Conservation (phyloP, 2,113 vertebrate species). For the Chlorodrepanis virens region DNA sequence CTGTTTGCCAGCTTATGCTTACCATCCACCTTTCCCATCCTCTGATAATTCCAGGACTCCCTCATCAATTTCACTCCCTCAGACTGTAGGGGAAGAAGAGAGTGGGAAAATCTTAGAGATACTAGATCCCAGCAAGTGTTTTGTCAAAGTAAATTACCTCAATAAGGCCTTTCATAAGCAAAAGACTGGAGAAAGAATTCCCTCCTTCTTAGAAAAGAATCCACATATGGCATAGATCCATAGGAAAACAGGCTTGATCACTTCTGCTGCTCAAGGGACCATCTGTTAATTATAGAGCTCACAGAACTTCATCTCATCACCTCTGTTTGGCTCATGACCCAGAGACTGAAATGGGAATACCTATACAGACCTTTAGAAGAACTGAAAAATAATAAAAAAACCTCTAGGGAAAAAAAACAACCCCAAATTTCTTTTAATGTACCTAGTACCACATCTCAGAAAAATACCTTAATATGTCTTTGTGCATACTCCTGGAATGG, state of each 20-base stretch:
- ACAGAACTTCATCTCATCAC: not conserved
- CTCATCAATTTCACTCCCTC: not conserved
- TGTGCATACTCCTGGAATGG: not conserved
- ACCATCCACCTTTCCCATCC: not conserved
- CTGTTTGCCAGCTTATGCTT: not conserved
- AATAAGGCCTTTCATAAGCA: not conserved
- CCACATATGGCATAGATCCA: not conserved
- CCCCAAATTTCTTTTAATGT: not conserved
- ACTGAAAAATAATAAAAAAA: not conserved
- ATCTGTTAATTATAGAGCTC: not conserved
- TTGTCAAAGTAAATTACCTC: not conserved
- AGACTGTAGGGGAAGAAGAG: not conserved
- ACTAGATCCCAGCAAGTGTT: not conserved
- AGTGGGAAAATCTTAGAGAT: not conserved
- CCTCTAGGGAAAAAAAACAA: not conserved
- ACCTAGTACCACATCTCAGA: not conserved
- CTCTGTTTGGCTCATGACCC: not conserved
- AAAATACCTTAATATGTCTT: not conserved
- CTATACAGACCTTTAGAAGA: not conserved
- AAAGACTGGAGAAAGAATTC: not conserved
- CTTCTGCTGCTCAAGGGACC: conserved; percentile 9
- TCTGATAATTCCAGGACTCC: not conserved
- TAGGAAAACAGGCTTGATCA: not conserved
- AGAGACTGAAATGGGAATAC: not conserved
- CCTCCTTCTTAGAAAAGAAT: not conserved